Evolutionary conservation across 2,113 vertebrate species (phyloP).

Genomic region (Lycocorax pyrrhopterus): DNA sequence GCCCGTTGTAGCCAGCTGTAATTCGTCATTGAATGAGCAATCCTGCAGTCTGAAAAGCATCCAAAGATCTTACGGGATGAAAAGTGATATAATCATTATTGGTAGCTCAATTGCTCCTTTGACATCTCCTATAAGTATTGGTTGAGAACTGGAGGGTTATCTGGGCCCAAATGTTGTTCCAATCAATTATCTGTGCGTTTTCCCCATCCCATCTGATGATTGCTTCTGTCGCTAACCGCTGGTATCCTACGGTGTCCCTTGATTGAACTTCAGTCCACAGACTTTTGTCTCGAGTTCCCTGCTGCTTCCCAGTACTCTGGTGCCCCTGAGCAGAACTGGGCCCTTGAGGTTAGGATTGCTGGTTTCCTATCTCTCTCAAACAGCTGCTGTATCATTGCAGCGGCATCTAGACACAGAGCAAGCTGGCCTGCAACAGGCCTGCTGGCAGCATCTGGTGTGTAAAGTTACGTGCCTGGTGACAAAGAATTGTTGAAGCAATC

Average conservation of each 20-base stretch:
- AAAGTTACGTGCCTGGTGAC: not conserved
- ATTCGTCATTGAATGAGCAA: not conserved
- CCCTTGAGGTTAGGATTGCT: not conserved
- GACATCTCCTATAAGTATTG: slow-evolving; percentile 18
- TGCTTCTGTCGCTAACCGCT: not conserved
- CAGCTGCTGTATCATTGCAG: not conserved
- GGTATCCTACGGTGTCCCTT: not conserved
- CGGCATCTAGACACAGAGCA: not conserved
- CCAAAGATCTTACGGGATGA: not conserved
- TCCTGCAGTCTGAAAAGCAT: slow-evolving; percentile 11
- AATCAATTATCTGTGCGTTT: slow-evolving; percentile 19
- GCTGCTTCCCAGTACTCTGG: not conserved
- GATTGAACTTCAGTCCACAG: not conserved
- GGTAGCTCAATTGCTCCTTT: slow-evolving; percentile 29
- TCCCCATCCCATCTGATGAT: not conserved
- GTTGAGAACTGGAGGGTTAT: slow-evolving; percentile 6
- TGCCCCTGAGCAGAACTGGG: not conserved
- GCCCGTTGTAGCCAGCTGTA: not conserved
- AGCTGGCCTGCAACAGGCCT: not conserved
- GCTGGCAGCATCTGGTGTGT: not conserved
- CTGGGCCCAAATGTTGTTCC: not conserved
- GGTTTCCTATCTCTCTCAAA: not conserved
- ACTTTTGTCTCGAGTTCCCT: not conserved
- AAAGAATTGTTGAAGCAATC: not conserved
- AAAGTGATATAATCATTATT: slow-evolving; percentile 4